Evolutionary conservation across 2,113 vertebrate genomes (phyloP).

Genomic region (Phaethornis superciliosus): DNA sequence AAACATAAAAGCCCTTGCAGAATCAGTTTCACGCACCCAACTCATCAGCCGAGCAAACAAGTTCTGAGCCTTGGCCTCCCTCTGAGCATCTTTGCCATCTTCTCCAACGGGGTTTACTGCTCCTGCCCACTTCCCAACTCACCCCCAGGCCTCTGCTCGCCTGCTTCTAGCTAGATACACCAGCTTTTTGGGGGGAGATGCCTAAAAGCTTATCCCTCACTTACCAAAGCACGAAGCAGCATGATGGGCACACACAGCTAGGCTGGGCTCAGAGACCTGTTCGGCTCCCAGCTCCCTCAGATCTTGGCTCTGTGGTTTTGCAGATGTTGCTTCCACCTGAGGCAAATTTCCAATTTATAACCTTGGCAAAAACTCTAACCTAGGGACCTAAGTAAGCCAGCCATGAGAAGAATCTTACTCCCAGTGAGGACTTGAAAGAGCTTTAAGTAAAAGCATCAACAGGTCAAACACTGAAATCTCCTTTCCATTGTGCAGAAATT

Average conservation of each 20-base stretch:
- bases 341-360: background rate
- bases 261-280: accelerated
- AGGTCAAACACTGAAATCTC: background rate
- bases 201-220: background rate
- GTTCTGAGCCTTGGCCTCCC: background rate
- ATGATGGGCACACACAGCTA: accelerated
- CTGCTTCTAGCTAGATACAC: accelerated
- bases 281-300: background rate
- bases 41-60: background rate
- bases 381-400: background rate
- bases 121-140: background rate
- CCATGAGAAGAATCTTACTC: background rate
- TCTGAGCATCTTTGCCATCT: background rate
- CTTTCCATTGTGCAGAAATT: background rate
- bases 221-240: background rate
- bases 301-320: background rate
- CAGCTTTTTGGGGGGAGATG: background rate
- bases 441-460: background rate
- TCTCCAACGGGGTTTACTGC: background rate
- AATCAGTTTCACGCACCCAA: accelerated
- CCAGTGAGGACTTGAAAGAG: background rate
- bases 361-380: background rate
- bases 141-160: background rate
- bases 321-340: background rate
- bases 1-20: background rate